Evolutionary conservation across 1,140 invertebrate species (phyloP).

Genomic region (Drosophila chauvacae): DNA sequence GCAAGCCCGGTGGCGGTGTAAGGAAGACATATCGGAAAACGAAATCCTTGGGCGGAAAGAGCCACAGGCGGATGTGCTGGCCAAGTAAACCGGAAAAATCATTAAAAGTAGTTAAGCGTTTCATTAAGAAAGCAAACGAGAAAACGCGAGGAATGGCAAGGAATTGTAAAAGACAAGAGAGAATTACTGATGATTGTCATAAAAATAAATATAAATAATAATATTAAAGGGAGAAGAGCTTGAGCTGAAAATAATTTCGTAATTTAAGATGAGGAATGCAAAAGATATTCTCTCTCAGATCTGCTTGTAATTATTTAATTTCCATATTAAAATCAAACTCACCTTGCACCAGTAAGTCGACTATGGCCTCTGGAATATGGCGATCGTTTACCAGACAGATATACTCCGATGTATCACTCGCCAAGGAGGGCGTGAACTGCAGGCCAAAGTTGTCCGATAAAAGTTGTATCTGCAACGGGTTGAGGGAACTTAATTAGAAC

Average conservation of each 20-base stretch:
- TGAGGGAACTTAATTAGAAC: slow-evolving; percentile 37
- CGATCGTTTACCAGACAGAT: slow-evolving; percentile 89
- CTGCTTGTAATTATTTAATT: too few relatives aligned
- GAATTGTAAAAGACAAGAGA: slow-evolving; percentile 5
- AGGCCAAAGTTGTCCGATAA: slow-evolving; percentile 87
- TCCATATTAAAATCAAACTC: slow-evolving; percentile 38
- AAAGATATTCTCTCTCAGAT: not conserved
- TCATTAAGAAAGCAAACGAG: slow-evolving; percentile 44
- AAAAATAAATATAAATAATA: not conserved
- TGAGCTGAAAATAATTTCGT: not conserved
- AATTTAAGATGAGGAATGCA: not conserved
- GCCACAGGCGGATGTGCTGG: slow-evolving; percentile 16
- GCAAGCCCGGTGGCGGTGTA: slow-evolving; percentile 12
- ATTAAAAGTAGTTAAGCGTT: slow-evolving; percentile 66
- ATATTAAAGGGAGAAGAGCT: not conserved
- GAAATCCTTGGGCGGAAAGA: slow-evolving; percentile 39
- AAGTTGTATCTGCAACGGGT: slow-evolving; percentile 85
- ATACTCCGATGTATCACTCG: slow-evolving; percentile 88
- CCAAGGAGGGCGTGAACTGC: slow-evolving; percentile 87
- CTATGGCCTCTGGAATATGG: slow-evolving; percentile 87
- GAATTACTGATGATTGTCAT: not conserved
- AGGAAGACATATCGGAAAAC: slow-evolving; percentile 55
- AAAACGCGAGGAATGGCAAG: not conserved
- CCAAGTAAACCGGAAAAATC: slow-evolving; percentile 73
- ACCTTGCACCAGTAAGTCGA: slow-evolving; percentile 89